Base-by-base conservation (phyloP, 2,888 invertebrate genomes). In the Nezara viridula region DNA sequence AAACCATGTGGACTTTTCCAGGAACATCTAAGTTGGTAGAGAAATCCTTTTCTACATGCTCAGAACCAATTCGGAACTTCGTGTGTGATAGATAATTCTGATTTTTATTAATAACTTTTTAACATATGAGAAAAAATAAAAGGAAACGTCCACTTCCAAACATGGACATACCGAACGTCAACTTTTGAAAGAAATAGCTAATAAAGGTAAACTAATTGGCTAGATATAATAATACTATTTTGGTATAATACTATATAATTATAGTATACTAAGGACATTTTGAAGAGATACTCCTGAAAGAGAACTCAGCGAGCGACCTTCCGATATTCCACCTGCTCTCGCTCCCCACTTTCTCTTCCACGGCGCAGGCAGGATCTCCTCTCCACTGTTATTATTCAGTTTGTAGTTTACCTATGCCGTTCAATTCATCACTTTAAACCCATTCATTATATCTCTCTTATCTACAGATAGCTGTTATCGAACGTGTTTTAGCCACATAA, bases 261-360 rank as follows among this genome's bases (percentile, higher is more conserved):
- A 27, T 16, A 16, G 14, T 60, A 14, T 3, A 5, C 14, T 16
- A 27, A 60, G 27, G 16, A 10, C n/a, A 55, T n/a, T n/a, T n/a
- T n/a, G n/a, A 27, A 55, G n/a, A 55, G 55, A n/a, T n/a, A 55
- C 50, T 52, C 50, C 21, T 21, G 21, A 52, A 21, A 14, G 4
- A 14, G 50, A 21, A n/a, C 19, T 50, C 55, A 2, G 14, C 14
- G 10, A 12, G 19, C 66, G 66, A 73, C 66, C 66, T 73, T 60
- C 66, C 66, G 19, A 27, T 2, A 19, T n/a, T 73, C 32, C 66
- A 73, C 66, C 66, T 73, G 66, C 32, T 37, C 32, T 27, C 27
- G 19, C 50, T 55, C 6, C n/a, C n/a, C 66, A 73, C 66, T 73
- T 73, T 73, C 66, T 73, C 66, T 73, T 9, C 66, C 66, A 37